A percentile compares a stretch with the other conserved stretches of the same genome.
These are phyloP conservation scores for Caracal caracal DNA, from an alignment of 2,113 vertebrate genomes.

Conservation along the genomic window DNA sequence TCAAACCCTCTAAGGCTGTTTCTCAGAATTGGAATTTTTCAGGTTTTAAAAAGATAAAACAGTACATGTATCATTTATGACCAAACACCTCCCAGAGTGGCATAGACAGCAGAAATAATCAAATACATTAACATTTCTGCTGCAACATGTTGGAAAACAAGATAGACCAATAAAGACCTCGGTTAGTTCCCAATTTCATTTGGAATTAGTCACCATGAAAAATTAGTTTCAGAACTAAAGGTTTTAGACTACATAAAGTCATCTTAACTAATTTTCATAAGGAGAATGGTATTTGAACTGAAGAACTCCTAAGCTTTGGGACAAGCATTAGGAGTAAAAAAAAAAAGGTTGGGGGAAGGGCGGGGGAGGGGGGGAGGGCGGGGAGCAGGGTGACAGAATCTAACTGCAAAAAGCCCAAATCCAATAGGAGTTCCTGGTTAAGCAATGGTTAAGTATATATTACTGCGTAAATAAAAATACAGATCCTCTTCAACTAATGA, in stretches of 20 bases:
- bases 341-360: background rate
- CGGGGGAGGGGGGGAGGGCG: too few relatives aligned
- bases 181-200: background rate
- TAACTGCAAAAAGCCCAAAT: constrained; percentile 28
- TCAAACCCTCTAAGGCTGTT: background rate
- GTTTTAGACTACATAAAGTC: background rate
- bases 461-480: background rate
- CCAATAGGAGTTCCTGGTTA: background rate
- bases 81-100: background rate
- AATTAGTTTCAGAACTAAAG: background rate
- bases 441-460: background rate
- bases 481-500: background rate
- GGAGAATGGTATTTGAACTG: background rate
- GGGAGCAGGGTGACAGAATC: background rate
- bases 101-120: background rate
- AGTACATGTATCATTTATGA: background rate
- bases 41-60: constrained; percentile 28
- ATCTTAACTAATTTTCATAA: constrained; percentile 11
- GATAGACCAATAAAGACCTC: background rate
- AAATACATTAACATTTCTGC: background rate
- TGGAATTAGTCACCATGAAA: background rate
- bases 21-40: constrained; percentile 12
- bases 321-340: background rate
- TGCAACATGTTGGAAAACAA: constrained; percentile 26
- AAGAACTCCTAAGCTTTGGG: background rate